Conservation (phyloP, 2,113 vertebrate genomes). For the Lathamus discolor region DNA sequence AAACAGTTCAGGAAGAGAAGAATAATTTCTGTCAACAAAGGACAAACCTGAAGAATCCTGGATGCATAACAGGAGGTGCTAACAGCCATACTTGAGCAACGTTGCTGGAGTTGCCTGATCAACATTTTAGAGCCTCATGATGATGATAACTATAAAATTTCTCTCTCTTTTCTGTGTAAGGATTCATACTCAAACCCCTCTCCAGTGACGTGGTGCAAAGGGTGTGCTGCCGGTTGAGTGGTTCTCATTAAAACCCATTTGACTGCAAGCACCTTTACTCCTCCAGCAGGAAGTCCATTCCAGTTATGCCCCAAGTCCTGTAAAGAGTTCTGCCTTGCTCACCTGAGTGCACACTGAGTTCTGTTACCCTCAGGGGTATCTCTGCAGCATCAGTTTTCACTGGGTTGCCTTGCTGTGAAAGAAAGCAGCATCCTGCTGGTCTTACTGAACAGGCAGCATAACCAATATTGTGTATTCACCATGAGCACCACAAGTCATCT, state of each 20-base stretch:
- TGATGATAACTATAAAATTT: neutral
- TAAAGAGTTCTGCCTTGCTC: neutral
- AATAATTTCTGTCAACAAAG: neutral
- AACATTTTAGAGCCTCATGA: neutral
- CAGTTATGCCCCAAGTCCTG: neutral
- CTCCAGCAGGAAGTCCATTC: neutral
- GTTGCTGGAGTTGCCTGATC: neutral
- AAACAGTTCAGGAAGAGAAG: neutral
- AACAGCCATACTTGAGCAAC: accelerated
- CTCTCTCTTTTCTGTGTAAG: neutral
- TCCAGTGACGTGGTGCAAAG: accelerated
- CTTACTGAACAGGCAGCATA: neutral
- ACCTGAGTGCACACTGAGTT: no score
- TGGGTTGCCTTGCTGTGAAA: neutral
- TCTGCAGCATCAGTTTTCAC: neutral
- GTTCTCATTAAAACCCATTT: neutral
- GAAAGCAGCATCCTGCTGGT: neutral
- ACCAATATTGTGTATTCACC: neutral
- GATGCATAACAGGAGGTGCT: neutral
- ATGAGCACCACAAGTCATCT: neutral
- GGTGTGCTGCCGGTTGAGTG: neutral
- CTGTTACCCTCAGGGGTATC: neutral
- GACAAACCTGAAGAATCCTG: neutral
- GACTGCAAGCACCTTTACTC: neutral
- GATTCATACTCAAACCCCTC: neutral